phyloP scores from a whole-genome alignment of 2,888 invertebrate genomes.

The Rhopalosiphum nymphaeae region DNA sequence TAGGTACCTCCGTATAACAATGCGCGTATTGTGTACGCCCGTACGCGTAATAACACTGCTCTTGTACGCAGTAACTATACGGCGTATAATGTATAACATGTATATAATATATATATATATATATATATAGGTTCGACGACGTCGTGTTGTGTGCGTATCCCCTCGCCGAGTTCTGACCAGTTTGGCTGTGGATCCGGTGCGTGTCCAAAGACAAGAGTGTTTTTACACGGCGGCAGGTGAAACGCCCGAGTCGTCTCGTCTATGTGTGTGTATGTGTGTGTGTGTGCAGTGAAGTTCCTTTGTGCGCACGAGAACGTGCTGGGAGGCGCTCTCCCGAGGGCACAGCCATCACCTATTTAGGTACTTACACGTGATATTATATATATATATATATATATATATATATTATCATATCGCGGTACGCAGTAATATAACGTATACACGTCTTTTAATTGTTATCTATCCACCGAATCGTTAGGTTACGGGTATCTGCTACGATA shows the following conservation, averaged over 20 bases:
- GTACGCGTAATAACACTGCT: background rate
- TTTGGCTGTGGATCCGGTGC: slow-evolving; percentile 1
- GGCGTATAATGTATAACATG: no score
- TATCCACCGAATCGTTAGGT: background rate
- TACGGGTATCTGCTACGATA: background rate
- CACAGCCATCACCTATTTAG: background rate
- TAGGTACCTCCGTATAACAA: background rate
- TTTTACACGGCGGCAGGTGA: background rate
- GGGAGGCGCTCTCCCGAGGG: slow-evolving; percentile 17
- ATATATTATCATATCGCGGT: background rate
- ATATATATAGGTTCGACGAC: background rate
- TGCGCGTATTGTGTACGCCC: background rate
- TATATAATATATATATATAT: background rate
- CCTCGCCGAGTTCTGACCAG: background rate
- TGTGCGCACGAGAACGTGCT: background rate
- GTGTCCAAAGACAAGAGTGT: slow-evolving; percentile 12
- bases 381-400: background rate
- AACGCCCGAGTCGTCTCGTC: background rate
- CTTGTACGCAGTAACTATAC: background rate
- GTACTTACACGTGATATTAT: background rate
- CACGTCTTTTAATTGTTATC: slow-evolving; percentile 1
- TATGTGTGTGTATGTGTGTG: background rate
- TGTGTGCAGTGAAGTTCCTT: background rate
- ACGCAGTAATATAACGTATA: background rate
- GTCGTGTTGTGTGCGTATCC: background rate